A percentile compares a stretch with the other conserved stretches of the same genome.
Evolutionary conservation across 2,888 invertebrate genomes (phyloP).

Genomic region (Caenorhabditis wallacei): DNA sequence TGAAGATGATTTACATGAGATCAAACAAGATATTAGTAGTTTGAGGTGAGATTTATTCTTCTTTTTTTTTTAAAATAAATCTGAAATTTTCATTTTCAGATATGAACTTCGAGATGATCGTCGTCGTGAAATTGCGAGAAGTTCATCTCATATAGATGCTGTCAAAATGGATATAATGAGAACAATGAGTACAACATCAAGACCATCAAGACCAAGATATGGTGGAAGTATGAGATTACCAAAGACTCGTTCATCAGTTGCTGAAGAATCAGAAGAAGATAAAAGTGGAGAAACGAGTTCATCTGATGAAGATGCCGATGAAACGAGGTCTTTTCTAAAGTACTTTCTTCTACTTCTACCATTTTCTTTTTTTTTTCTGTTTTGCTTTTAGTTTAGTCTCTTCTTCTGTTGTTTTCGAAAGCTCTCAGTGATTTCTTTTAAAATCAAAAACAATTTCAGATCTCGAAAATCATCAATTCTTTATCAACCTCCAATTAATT

Average conservation of each 20-base stretch:
- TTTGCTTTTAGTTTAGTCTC: slow-evolving; percentile 9
- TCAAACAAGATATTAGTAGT: slow-evolving; percentile 86
- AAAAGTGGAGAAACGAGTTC: slow-evolving; percentile 43
- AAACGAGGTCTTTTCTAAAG: slow-evolving; percentile 53
- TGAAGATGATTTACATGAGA: slow-evolving; percentile 86
- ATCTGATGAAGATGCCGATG: slow-evolving; percentile 48
- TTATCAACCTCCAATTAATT: slow-evolving; percentile 62
- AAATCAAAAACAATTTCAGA: slow-evolving; percentile 34
- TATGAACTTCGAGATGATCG: slow-evolving; percentile 86
- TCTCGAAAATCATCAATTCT: slow-evolving; percentile 65
- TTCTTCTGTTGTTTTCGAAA: background rate
- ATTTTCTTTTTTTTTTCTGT: slow-evolving; percentile 10
- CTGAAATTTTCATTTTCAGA: slow-evolving; percentile 82
- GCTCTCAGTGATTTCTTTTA: background rate
- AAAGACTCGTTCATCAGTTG: slow-evolving; percentile 69
- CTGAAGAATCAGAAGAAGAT: slow-evolving; percentile 67
- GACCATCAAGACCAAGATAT: slow-evolving; percentile 54
- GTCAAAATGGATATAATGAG: slow-evolving; percentile 85
- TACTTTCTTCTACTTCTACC: slow-evolving; percentile 44
- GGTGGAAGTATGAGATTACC: slow-evolving; percentile 63
- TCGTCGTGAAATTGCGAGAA: slow-evolving; percentile 84
- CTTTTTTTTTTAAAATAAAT: no score
- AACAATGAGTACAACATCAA: slow-evolving; percentile 80
- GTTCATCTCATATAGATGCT: slow-evolving; percentile 85
- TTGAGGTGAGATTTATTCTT: slow-evolving; percentile 83